Percentiles rank a stretch among this genome's conserved stretches.
Evolutionary conservation across 92 coral and sea anemone species (phyloP).

Genomic region (Pocillopora grandis): DNA sequence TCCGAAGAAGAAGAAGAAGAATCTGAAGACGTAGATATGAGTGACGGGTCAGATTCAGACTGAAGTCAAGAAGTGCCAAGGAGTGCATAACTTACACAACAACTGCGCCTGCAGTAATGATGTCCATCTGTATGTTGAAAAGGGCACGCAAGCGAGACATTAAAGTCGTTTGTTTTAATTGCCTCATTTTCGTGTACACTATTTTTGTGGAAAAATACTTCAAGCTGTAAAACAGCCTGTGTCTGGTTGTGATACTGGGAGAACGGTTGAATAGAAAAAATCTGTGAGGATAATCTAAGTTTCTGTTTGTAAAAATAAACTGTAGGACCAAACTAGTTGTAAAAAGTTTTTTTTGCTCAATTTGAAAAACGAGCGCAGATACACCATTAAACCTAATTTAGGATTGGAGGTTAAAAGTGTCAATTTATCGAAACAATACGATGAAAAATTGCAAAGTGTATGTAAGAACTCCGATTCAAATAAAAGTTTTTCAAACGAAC

Average conservation of each 20-base stretch:
- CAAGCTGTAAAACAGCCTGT: background rate
- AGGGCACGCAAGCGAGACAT: background rate
- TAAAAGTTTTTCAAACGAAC: too few relatives aligned
- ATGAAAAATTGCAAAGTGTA: too few relatives aligned
- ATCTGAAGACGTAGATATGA: constrained; percentile 72
- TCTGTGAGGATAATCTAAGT: background rate
- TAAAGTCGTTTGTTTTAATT: background rate
- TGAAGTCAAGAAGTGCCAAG: background rate
- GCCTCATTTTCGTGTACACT: background rate
- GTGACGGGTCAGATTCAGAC: constrained; percentile 69
- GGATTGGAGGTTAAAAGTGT: too few relatives aligned
- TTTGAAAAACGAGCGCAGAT: too few relatives aligned
- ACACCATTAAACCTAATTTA: too few relatives aligned
- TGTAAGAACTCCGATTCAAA: too few relatives aligned
- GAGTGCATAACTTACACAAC: background rate
- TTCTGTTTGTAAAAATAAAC: background rate
- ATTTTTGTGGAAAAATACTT: background rate
- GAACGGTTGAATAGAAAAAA: background rate
- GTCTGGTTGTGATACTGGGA: background rate
- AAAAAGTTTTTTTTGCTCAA: background rate
- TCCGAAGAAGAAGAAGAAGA: constrained; percentile 71
- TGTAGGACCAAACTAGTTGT: background rate
- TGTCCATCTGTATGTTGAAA: background rate
- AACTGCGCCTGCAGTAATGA: background rate
- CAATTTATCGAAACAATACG: too few relatives aligned